Evolutionary conservation across 2,797 vertebrate species (phyloP).

Genomic region (Strix occidentalis): DNA sequence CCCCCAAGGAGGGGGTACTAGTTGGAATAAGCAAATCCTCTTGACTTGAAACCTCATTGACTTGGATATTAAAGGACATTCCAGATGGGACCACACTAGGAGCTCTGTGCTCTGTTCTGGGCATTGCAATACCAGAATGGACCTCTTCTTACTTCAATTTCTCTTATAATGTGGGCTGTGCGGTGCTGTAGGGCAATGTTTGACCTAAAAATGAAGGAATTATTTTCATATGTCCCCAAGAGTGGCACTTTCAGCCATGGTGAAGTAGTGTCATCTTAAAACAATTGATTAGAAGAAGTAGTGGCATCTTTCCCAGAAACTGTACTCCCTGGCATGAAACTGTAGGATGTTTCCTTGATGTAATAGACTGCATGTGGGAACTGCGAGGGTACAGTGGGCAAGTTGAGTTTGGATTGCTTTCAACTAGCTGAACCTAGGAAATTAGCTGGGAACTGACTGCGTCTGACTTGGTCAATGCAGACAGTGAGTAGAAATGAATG

Average conservation of each 20-base stretch:
- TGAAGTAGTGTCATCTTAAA: constrained; percentile 35
- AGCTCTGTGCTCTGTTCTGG: constrained; percentile 37
- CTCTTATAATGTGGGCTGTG: constrained; percentile 41
- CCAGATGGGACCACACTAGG: constrained; percentile 54
- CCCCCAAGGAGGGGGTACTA: not conserved
- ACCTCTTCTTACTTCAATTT: not conserved
- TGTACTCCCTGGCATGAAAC: constrained; percentile 34
- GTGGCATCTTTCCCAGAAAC: constrained; percentile 62
- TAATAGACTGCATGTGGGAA: constrained; percentile 18
- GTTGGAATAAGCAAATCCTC: constrained; percentile 35
- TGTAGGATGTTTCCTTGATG: constrained; percentile 25
- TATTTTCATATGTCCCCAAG: constrained; percentile 52
- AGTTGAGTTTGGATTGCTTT: not conserved
- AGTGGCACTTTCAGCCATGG: constrained; percentile 48
- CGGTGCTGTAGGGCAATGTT: constrained; percentile 39
- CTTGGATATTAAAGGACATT: constrained; percentile 35
- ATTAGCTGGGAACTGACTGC: not conserved
- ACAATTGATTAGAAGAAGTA: constrained; percentile 50
- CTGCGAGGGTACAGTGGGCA: not conserved
- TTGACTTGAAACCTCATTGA: not conserved
- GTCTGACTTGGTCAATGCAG: not conserved
- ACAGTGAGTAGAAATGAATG: not conserved
- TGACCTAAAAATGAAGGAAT: constrained; percentile 61
- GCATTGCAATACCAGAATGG: not conserved
- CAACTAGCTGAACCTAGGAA: not conserved